A percentile compares a stretch with the other conserved stretches of the same genome.
Evolutionary conservation across 2,113 vertebrate species (phyloP).

Genomic region (Oreochromis spilurus): DNA sequence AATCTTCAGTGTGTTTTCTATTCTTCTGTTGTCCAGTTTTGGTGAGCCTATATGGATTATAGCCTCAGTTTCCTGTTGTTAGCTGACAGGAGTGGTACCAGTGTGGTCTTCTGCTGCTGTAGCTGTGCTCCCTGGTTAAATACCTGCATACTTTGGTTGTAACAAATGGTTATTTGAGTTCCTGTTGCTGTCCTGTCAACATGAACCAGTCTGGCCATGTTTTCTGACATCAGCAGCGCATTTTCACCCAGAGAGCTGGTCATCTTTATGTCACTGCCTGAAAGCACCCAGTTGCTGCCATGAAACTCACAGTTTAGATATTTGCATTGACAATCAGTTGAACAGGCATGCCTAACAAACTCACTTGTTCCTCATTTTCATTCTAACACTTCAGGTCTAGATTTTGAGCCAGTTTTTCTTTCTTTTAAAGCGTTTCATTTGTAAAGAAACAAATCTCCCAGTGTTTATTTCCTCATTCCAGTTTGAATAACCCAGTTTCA

Average conservation of each 20-base stretch:
- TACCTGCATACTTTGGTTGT: neutral
- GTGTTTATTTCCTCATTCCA: neutral
- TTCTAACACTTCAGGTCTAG: neutral
- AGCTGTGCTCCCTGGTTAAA: neutral
- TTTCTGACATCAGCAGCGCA: neutral
- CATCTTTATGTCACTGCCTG: neutral
- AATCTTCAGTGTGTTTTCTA: rapidly evolving
- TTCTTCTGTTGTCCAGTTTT: neutral
- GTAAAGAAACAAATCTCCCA: neutral
- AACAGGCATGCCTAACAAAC: rapidly evolving
- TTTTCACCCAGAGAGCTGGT: neutral
- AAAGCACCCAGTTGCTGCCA: rapidly evolving
- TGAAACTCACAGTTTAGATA: neutral
- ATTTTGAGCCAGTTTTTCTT: neutral
- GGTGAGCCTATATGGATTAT: neutral
- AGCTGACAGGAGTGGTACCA: neutral
- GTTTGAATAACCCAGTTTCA: neutral
- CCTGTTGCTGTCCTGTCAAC: rapidly evolving
- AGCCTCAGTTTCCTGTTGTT: neutral
- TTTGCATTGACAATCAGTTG: neutral
- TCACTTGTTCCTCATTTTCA: neutral
- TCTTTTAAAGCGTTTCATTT: neutral
- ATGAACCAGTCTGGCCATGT: rapidly evolving
- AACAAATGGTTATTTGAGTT: neutral
- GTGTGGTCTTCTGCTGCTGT: neutral